Evolutionary conservation across 2,113 vertebrate genomes (phyloP).

Genomic region (Nycticryphes semicollaris): DNA sequence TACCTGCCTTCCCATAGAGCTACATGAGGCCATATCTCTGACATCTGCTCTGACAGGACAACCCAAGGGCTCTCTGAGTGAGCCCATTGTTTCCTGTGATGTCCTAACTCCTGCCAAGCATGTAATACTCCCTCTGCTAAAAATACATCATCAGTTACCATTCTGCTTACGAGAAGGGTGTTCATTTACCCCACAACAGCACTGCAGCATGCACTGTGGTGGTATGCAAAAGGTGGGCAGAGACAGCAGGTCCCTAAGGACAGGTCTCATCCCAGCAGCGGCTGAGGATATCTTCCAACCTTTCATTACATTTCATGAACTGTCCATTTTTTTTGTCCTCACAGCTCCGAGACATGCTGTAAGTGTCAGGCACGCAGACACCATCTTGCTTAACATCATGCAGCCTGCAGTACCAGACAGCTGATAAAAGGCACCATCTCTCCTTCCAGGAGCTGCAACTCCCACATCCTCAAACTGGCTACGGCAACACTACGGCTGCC

Average conservation of each 20-base stretch:
- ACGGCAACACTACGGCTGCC: not conserved
- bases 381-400: constrained; percentile 37
- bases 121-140: not conserved
- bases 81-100: rapidly evolving
- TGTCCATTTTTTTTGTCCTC: not conserved
- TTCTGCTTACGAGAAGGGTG: not conserved
- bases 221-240: not conserved
- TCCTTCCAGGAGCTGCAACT: constrained; percentile 34
- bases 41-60: not conserved
- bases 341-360: not conserved
- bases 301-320: not conserved
- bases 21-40: rapidly evolving
- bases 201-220: not conserved
- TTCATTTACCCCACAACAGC: not conserved
- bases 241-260: not conserved
- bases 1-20: not conserved
- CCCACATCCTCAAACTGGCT: constrained; percentile 42
- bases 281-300: not conserved
- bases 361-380: not conserved
- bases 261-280: not conserved
- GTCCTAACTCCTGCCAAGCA: not conserved
- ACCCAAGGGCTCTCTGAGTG: not conserved
- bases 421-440: not conserved
- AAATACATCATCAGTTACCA: not conserved
- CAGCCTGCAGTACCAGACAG: constrained; percentile 22